Evolutionary conservation across 2,113 vertebrate species (phyloP).

Genomic region (Mohoua ochrocephala): DNA sequence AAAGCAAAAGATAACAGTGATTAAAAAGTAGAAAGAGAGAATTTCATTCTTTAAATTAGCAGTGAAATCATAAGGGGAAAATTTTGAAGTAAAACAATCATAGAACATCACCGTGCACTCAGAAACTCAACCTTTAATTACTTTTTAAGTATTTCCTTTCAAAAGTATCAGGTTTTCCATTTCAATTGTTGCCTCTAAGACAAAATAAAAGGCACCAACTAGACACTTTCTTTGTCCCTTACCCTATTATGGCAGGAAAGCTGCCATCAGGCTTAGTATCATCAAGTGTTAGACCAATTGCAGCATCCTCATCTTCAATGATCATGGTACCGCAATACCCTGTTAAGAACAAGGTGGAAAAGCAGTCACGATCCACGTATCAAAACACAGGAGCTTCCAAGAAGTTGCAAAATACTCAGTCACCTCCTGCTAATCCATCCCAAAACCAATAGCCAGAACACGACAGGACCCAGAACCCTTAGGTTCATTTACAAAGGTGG

Average conservation of each 20-base stretch:
- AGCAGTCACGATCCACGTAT: neutral
- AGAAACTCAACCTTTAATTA: neutral
- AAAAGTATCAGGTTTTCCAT: neutral
- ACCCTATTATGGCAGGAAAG: constrained; percentile 92
- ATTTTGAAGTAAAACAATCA: neutral
- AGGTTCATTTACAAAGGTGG: neutral
- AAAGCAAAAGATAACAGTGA: neutral
- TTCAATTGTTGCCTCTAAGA: neutral
- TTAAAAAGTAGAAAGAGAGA: neutral
- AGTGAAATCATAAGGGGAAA: neutral
- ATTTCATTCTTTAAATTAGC: neutral
- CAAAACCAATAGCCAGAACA: neutral
- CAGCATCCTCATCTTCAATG: constrained; percentile 91
- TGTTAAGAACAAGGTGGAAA: constrained; percentile 35
- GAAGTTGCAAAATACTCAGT: neutral
- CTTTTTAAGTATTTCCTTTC: neutral
- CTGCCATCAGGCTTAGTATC: constrained; percentile 93
- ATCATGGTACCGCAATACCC: constrained; percentile 94
- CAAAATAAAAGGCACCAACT: neutral
- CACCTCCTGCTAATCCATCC: neutral
- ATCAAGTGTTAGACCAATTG: constrained; percentile 88
- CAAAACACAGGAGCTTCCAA: neutral
- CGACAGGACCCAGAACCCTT: neutral
- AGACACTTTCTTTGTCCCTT: constrained; percentile 14
- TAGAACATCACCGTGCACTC: neutral